phyloP scores from a whole-genome alignment of 2,797 vertebrate genomes.

The Alcedo quadribrachys region DNA sequence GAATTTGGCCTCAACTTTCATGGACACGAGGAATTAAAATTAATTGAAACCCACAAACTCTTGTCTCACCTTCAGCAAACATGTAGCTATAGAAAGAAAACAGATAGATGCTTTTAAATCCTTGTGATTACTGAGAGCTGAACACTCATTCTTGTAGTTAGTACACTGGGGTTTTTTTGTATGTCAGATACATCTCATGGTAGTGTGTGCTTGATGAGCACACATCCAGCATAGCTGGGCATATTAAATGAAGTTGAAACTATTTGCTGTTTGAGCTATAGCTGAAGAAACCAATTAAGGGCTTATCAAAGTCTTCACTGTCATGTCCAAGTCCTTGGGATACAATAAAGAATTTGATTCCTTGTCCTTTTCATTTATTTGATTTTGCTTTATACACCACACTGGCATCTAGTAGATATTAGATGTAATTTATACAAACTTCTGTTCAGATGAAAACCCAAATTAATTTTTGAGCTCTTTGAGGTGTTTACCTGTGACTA shows the following conservation, averaged over 20 bases:
- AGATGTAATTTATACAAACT: background rate
- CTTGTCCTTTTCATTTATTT: background rate
- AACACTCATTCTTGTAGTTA: background rate
- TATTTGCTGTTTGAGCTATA: background rate
- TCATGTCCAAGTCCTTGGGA: background rate
- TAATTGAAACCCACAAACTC: background rate
- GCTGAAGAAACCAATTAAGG: conserved; percentile 14
- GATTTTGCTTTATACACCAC: background rate
- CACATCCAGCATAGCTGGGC: background rate
- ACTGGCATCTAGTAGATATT: background rate
- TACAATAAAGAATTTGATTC: background rate
- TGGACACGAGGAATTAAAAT: background rate
- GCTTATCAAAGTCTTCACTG: background rate
- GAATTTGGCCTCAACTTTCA: background rate
- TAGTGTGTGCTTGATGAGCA: background rate
- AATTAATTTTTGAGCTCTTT: conserved; percentile 1
- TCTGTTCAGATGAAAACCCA: background rate
- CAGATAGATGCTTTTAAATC: background rate
- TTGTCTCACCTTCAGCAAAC: background rate
- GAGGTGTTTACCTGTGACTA: background rate
- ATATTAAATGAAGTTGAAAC: background rate
- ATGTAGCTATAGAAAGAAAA: background rate
- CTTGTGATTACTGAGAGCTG: background rate
- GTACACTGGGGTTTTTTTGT: background rate
- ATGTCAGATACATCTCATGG: background rate